Base-by-base conservation (phyloP, 2,797 vertebrate species). In the Amniataba percoides region DNA sequence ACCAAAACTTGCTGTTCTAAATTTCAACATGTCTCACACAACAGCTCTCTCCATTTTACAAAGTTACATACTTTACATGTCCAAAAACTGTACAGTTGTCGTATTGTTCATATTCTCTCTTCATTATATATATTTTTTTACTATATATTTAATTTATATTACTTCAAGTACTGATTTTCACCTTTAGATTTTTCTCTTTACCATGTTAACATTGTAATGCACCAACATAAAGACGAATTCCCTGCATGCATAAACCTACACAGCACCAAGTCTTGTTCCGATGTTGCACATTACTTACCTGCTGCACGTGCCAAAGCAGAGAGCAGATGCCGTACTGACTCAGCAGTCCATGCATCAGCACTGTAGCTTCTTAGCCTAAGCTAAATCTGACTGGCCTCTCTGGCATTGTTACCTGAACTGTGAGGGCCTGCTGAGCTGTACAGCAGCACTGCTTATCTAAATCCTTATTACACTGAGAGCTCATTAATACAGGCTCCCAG, bases 391-490 rank as follows among this genome's bases (percentile, higher is more conserved):
- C 34, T 16, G 40, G 25, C 43, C 42, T 42, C 11, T 62, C 70
- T 46, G 42, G 27, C 21, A 36, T 43, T 72, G 45, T 21, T 36
- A 56, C 57, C 48, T 76, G 46, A 65, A 69, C 46, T 36, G 21
- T 25, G 52, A 40, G 18, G 16, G 11, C 49, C 46, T 27, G 71
- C 56, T 58, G 62, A 74, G 53, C 21, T 52, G 52, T 52, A n/a
- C 48, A 31, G 21, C 36, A 48, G 19, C 65, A 42, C 23, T 23
- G 64, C 73, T 74, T 43, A 66, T 40, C 55, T 57, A 53, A 67
- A 84, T 57, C 74, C 51, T 49, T 60, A 77, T 80, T 66, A 80
- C 52, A 60, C 57, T 0, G 53, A 76, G 36, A 16, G 57, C 40
- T 53, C 67, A 62, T 67, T 71, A 66, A 57, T 57, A 62, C 61